Conservation (phyloP, 2,888 invertebrate genomes). For the Hoplodrina ambigua region DNA sequence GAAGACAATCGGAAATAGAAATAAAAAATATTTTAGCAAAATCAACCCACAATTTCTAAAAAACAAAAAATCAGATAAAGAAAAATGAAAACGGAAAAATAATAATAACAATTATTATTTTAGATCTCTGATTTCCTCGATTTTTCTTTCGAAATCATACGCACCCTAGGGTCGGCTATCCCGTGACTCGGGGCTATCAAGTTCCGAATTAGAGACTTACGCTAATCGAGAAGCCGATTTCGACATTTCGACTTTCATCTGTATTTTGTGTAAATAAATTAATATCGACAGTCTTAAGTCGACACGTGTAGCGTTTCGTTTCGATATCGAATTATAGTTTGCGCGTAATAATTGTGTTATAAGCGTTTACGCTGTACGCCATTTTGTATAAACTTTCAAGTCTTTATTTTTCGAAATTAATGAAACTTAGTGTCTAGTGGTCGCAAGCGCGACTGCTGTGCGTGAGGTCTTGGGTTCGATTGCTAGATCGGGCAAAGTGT, state of each 20-base stretch:
- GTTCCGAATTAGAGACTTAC: constrained; percentile 45
- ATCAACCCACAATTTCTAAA: constrained; percentile 5
- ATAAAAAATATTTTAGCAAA: not conserved
- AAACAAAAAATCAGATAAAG: constrained; percentile 21
- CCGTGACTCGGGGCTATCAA: constrained; percentile 58
- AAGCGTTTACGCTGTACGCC: too few relatives aligned
- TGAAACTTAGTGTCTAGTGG: too few relatives aligned
- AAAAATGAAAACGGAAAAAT: constrained; percentile 26
- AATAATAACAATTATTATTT: constrained; percentile 44
- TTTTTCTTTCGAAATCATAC: constrained; percentile 16
- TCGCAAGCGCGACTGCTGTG: too few relatives aligned
- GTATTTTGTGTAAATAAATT: constrained; percentile 50
- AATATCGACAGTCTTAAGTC: constrained; percentile 6
- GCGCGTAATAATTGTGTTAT: constrained; percentile 1
- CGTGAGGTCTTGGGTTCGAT: too few relatives aligned
- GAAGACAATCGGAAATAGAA: not conserved
- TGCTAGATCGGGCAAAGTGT: too few relatives aligned
- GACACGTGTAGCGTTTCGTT: constrained; percentile 48
- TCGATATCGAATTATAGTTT: constrained; percentile 16
- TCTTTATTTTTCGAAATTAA: too few relatives aligned
- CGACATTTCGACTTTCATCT: constrained; percentile 37
- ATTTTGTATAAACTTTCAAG: too few relatives aligned
- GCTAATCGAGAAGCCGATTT: constrained; percentile 43
- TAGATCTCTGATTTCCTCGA: constrained; percentile 35
- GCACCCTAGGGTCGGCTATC: constrained; percentile 37